phyloP scores from a whole-genome alignment of 2,113 vertebrate species.

The Phasianus colchicus region DNA sequence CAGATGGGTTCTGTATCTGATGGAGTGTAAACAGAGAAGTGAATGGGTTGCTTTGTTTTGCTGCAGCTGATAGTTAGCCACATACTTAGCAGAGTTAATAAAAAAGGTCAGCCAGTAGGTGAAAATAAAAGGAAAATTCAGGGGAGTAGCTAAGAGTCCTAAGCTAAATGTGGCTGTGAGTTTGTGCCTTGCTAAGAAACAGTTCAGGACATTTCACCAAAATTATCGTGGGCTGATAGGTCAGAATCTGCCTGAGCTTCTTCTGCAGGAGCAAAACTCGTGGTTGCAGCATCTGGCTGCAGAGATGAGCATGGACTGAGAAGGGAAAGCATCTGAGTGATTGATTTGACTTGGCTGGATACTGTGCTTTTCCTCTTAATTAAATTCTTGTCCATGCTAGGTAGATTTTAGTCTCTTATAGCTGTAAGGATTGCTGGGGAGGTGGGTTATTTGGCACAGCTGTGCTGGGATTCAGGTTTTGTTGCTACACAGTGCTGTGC shows the following conservation, averaged over 20 bases:
- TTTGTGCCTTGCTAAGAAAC: not conserved
- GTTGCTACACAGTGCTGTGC: not conserved
- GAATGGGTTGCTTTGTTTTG: not conserved
- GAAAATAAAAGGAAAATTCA: not conserved
- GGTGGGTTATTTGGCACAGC: not conserved
- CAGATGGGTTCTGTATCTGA: constrained; percentile 11
- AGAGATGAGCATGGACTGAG: not conserved
- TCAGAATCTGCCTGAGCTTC: not conserved
- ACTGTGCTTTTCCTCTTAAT: constrained; percentile 32
- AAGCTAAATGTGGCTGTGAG: not conserved
- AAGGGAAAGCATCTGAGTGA: not conserved
- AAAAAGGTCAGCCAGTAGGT: not conserved
- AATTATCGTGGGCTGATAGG: not conserved
- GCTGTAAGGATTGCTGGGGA: not conserved
- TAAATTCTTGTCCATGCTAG: not conserved
- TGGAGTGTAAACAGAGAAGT: not conserved
- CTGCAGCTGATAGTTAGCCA: not conserved
- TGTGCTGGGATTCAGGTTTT: not conserved
- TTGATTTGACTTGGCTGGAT: constrained; percentile 36
- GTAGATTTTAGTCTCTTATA: not conserved
- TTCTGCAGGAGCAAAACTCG: not conserved
- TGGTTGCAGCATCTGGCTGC: not conserved
- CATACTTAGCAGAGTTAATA: not conserved
- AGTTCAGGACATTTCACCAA: not conserved
- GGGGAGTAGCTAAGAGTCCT: not conserved